These are phyloP conservation scores for Numida meleagris DNA, from an alignment of 2,113 vertebrate genomes.

Conservation along the genomic window DNA sequence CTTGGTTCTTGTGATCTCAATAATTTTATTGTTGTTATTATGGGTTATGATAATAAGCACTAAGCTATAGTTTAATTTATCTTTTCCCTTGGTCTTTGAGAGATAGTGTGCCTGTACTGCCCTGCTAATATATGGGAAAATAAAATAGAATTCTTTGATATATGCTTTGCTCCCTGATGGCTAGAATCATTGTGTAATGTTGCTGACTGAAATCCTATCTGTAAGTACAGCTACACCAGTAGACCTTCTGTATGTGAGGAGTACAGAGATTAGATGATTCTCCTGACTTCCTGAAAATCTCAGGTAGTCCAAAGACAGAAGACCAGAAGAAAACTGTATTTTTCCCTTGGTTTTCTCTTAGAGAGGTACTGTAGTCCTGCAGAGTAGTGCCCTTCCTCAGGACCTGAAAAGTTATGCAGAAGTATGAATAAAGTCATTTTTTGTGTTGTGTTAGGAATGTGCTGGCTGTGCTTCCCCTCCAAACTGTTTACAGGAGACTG, in stretches of 20 bases:
- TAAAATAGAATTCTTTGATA: background rate
- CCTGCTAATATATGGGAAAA: background rate
- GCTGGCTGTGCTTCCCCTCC: background rate
- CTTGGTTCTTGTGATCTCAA: background rate
- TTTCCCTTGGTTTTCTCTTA: background rate
- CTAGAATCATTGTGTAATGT: background rate
- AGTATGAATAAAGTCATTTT: background rate
- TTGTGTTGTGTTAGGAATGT: background rate
- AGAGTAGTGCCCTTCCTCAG: background rate
- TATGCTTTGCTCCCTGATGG: background rate
- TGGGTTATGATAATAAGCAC: background rate
- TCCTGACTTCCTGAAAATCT: background rate
- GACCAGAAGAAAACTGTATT: background rate
- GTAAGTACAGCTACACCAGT: background rate
- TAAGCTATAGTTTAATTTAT: background rate
- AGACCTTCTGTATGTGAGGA: background rate
- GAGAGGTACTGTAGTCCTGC: background rate
- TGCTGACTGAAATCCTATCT: background rate
- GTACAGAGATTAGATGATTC: background rate
- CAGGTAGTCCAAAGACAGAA: background rate
- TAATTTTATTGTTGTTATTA: background rate
- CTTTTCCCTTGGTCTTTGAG: background rate
- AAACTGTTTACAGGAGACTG: background rate
- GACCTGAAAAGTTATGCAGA: background rate
- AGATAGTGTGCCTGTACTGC: background rate